Evolutionary conservation across 1,140 invertebrate genomes (phyloP).

Genomic region (Megalonaias nervosa): DNA sequence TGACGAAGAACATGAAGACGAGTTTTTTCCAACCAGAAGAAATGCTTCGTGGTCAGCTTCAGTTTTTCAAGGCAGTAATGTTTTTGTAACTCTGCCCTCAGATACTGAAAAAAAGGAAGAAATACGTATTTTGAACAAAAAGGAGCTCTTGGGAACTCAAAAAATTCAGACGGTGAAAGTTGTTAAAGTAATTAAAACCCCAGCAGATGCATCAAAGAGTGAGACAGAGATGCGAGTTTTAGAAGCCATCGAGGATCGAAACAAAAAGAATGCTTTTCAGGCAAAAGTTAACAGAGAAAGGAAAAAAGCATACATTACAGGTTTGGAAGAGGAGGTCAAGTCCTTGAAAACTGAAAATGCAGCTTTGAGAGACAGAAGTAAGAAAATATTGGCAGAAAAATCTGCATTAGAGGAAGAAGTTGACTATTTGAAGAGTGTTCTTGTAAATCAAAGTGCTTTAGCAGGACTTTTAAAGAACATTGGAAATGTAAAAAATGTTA

Average conservation of each 20-base stretch:
- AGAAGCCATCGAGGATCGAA: constrained; percentile 57
- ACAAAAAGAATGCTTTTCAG: constrained; percentile 64
- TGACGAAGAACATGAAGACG: no score
- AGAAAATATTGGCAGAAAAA: constrained; percentile 39
- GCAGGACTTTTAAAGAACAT: constrained; percentile 63
- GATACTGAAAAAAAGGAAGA: not conserved
- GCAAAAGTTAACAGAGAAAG: constrained; percentile 66
- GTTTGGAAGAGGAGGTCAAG: constrained; percentile 56
- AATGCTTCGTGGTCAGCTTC: not conserved
- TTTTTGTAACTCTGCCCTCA: not conserved
- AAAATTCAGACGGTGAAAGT: constrained; percentile 40
- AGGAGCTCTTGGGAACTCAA: not conserved
- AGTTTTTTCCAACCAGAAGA: no score
- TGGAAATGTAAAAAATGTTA: constrained; percentile 53
- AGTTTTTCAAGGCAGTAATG: constrained; percentile 1
- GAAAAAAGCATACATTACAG: constrained; percentile 63
- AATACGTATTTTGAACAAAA: not conserved
- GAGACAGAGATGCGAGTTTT: constrained; percentile 38
- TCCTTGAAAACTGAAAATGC: constrained; percentile 49
- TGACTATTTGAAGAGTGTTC: constrained; percentile 60
- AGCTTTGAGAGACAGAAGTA: constrained; percentile 35
- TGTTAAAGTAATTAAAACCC: constrained; percentile 48
- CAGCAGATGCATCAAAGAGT: constrained; percentile 11
- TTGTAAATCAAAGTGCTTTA: constrained; percentile 64
- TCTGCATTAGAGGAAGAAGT: constrained; percentile 54